Percentiles rank a stretch among this genome's conserved stretches.
Evolutionary conservation across 2,113 vertebrate species (phyloP).

Genomic region (Scortum barcoo): DNA sequence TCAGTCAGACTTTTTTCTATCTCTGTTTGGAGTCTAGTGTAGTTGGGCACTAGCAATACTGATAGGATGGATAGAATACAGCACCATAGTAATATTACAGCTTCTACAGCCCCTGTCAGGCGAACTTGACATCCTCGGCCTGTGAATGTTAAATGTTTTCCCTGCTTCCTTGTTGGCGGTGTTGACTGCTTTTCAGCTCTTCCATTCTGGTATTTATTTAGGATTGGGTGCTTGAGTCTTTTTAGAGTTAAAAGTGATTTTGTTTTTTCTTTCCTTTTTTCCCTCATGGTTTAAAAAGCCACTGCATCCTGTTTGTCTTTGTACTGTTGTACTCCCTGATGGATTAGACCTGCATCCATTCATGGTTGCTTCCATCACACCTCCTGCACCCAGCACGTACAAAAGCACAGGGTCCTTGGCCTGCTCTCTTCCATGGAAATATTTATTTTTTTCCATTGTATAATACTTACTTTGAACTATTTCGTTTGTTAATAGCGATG

Average conservation of each 20-base stretch:
- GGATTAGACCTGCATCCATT: conserved; percentile 25
- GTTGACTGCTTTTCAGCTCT: conserved; percentile 23
- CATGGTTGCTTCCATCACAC: conserved; percentile 23
- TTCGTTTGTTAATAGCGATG: conserved; percentile 73
- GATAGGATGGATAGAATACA: conserved; percentile 35
- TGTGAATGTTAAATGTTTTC: conserved; percentile 51
- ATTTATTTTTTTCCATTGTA: conserved; percentile 84
- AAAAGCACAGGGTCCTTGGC: conserved; percentile 28
- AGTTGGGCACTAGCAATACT: conserved; percentile 41
- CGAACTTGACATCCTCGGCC: conserved; percentile 17
- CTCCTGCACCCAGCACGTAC: conserved; percentile 26
- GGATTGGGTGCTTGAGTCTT: conserved; percentile 25
- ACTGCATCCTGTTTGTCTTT: conserved; percentile 49
- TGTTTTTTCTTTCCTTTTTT: neutral
- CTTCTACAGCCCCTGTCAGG: neutral
- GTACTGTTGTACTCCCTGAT: conserved; percentile 18
- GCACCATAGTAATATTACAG: conserved; percentile 4
- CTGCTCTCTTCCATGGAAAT: conserved; percentile 71
- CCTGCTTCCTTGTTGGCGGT: conserved; percentile 12
- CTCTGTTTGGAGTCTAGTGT: conserved; percentile 9
- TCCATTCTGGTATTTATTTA: conserved; percentile 14
- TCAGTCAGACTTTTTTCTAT: conserved; percentile 19
- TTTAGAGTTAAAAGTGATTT: neutral
- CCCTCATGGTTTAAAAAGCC: conserved; percentile 34
- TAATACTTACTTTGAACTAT: conserved; percentile 59